A percentile compares a stretch with the other conserved stretches of the same genome.
Evolutionary conservation across 2,797 vertebrate species (phyloP).

Genomic region (Tauraco hartlaubi): DNA sequence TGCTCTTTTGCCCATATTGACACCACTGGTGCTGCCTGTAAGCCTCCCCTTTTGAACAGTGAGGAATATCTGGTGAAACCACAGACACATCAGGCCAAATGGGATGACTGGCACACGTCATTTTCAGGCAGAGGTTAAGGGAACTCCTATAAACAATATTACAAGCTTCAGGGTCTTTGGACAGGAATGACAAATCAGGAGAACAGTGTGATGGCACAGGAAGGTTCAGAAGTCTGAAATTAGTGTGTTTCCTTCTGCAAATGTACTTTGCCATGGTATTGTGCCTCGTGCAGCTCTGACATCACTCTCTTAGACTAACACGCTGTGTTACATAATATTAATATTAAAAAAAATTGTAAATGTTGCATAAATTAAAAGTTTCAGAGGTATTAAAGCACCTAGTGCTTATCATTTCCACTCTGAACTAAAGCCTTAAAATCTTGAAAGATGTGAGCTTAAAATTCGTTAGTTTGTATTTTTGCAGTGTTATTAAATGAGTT

Average conservation of each 20-base stretch:
- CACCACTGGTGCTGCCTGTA: not conserved
- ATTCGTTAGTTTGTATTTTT: not conserved
- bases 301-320: not conserved
- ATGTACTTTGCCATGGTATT: not conserved
- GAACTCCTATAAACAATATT: not conserved
- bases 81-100: not conserved
- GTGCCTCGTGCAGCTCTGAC: not conserved
- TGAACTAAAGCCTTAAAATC: not conserved
- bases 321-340: fast-evolving
- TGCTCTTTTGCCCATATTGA: not conserved
- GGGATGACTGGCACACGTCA: not conserved
- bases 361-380: not conserved
- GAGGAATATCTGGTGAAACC: not conserved
- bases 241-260: not conserved
- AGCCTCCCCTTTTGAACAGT: not conserved
- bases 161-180: not conserved
- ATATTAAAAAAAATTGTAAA: not conserved
- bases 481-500: not conserved
- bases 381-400: not conserved
- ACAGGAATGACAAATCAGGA: not conserved
- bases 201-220: not conserved
- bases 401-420: not conserved
- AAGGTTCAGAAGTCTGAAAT: not conserved
- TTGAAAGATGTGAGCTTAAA: not conserved
- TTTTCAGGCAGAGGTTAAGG: not conserved